Evolutionary conservation across 2,113 vertebrate species (phyloP), one percentile per base, ranked within the genome.

Genomic region (Rhegmatorhina hoffmannsi): DNA sequence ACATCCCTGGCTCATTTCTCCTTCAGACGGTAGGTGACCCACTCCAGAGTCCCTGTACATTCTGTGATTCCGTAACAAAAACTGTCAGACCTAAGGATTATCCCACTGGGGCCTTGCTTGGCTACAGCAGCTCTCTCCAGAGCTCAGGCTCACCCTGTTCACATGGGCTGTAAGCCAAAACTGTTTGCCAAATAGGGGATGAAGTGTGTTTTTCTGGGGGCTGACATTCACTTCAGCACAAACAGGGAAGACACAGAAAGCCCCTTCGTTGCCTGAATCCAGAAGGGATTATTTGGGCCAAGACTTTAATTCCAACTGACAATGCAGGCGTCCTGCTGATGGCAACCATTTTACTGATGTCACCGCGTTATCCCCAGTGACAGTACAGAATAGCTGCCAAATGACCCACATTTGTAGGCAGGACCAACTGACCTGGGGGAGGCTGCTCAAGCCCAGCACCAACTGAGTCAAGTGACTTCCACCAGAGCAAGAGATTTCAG

Each of bases 361-460:
- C 76, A 50, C 1, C 3, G 47, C 8, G 0, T 72, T 34, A 89
- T 88, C 67, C 79, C 89, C 17, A 14, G 83, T 44, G 73, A 89
- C 69, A 52, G 59, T 4, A 40, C 36, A 56, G 36, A 93, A 46
- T 1, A 76, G 68, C 52, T 92, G 76, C 93, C 92, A 93, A 60
- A 6, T 92, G 90, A 93, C 90, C 93, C 86, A 94, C 69, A 96
- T 94, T 89, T 72, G 56, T 79, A 96, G 85, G 72, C 33, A 67
- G 85, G 52, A 90, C 92, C 92, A 94, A 90, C 95, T 96, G 94
- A 95, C 90, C 94, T 43, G 40, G 90, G 56, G 47, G 59, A 90
- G 12, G 10, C 34, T 49, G 73, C 68, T 89, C 31, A 36, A 50
- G 88, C 34, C 79, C 82, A 64, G 79, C 64, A 81, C 2, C 82